Evolutionary conservation across 2,888 invertebrate species (phyloP), one percentile per base, ranked within the genome.

Genomic region (Holacanthella duospinosa): DNA sequence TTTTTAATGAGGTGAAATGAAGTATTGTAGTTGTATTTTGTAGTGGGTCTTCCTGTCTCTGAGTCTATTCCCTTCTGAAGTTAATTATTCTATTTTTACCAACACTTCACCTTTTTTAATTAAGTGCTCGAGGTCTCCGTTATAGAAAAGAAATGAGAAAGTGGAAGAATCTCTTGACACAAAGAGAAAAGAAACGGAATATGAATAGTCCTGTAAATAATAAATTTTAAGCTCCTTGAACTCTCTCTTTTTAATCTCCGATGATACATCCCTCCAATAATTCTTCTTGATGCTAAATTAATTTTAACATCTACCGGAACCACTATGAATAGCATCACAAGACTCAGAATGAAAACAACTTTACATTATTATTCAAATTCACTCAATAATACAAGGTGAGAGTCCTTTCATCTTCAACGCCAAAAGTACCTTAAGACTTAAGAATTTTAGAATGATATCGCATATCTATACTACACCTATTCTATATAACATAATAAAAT

Each of bases 31-130:
- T n/a, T n/a, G 21, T n/a, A 48, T 21, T 21, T 21, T 48, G 6
- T n/a, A n/a, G n/a, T n/a, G 4, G 4, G 4, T 48, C 48, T 48
- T 48, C 21, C 6, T 48, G 6, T 21, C 48, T 48, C 48, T 36
- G 36, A 36, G n/a, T n/a, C 36, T 48, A 4, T n/a, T 48, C 48
- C 21, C 12, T 4, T 48, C 48, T 21, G 4, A 48, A 48, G 16
- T 48, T 48, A 48, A 48, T 48, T 48, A 48, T 48, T 48, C 48
- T 48, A 48, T 48, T n/a, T 48, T 48, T 48, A 21, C 48, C 48
- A 48, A 48, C 48, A 48, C 48, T 48, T 48, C n/a, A 16, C 21
- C 21, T 21, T 48, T n/a, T 48, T 48, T 48, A 48, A 48, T 48
- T 48, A 48, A 48, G 48, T 48, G 48, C n/a, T 48, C 6, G 19